Base-by-base conservation (phyloP, 2,797 vertebrate species). In the Falco novaeseelandiae region DNA sequence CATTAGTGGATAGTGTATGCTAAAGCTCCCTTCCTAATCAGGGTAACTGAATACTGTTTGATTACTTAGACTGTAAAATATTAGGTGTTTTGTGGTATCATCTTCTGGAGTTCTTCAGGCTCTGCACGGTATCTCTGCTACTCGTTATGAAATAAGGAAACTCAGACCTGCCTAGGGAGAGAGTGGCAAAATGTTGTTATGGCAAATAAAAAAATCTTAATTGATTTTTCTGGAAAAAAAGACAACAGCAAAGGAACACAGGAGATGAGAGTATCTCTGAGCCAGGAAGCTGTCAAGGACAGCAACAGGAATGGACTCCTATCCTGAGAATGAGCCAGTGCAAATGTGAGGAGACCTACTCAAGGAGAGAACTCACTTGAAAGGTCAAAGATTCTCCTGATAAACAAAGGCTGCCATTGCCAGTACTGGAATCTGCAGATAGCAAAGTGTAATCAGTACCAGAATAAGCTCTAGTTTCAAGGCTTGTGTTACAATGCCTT, bases 121-220 rank as follows among this genome's bases (percentile, higher is more conserved):
- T 58, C 32, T 42, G 40, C 40, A 42, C 14, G 40, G 40, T 42
- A 42, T 42, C 15, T 42, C 40, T 61, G 11, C 7, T 63, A 9
- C 8, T 87, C 62, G 0, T 34, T 4, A 17, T 9, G 20, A 87
- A 83, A 62, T 19, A 69, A 52, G 2, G 9, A 85, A 58, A 44
- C 17, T 27, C 3, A 0, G 38, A 16, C 5, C 67, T 3, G 0
- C 40, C 12, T 44, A 55, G 25, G 22, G 13, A 61, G 77, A n/a
- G 15, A 51, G 4, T 19, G 19, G 14, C 4, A 70, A 48, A n/a
- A n/a, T 62, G 6, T n/a, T 70, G 15, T 42, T 36, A 32, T 5
- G 4, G 23, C 7, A 76, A 61, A 86, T 9, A 51, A 51, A 44
- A 17, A 18, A 69, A 44, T 3, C 23, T 49, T 49, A 23, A 36